Percentiles rank a stretch among this genome's conserved stretches.
phyloP scores from a whole-genome alignment of 1,140 invertebrate species.

The Drosophila equinoxialis region DNA sequence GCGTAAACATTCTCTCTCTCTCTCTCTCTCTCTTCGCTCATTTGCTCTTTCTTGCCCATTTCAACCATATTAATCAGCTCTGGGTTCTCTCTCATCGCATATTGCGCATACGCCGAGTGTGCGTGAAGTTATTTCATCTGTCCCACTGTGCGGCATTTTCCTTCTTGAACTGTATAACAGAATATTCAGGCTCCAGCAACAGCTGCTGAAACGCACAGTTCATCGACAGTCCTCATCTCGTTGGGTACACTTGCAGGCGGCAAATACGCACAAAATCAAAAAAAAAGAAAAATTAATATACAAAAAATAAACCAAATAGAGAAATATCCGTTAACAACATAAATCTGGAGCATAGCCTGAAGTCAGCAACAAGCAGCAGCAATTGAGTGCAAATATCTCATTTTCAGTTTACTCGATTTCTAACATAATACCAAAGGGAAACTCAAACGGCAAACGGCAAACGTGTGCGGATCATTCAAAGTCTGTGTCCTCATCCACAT shows the following conservation, averaged over 20 bases:
- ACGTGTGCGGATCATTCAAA: constrained; percentile 21
- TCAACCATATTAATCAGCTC: not conserved
- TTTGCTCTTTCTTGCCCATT: not conserved
- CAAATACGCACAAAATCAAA: constrained; percentile 32
- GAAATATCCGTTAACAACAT: constrained; percentile 27
- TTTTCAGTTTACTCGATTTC: not conserved
- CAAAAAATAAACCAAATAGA: constrained; percentile 23
- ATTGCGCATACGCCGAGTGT: constrained; percentile 76
- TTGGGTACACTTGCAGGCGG: constrained; percentile 62
- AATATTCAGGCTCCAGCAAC: constrained; percentile 50
- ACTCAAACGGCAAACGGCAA: not conserved
- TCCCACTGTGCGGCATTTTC: constrained; percentile 56
- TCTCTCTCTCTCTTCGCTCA: not conserved
- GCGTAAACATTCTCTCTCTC: constrained; percentile 47
- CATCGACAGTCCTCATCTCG: constrained; percentile 72
- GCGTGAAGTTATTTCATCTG: constrained; percentile 27
- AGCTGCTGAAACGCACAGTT: constrained; percentile 71
- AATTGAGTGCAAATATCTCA: not conserved
- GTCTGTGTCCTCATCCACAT: constrained; percentile 1
- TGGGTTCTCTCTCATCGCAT: constrained; percentile 13
- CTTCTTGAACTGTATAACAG: constrained; percentile 54
- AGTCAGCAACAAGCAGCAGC: constrained; percentile 21
- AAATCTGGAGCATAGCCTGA: constrained; percentile 19
- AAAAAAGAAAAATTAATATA: constrained; percentile 19
- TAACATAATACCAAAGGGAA: constrained; percentile 17